Evolutionary conservation across 2,888 invertebrate genomes (phyloP).

Genomic region (Protophormia terraenovae): DNA sequence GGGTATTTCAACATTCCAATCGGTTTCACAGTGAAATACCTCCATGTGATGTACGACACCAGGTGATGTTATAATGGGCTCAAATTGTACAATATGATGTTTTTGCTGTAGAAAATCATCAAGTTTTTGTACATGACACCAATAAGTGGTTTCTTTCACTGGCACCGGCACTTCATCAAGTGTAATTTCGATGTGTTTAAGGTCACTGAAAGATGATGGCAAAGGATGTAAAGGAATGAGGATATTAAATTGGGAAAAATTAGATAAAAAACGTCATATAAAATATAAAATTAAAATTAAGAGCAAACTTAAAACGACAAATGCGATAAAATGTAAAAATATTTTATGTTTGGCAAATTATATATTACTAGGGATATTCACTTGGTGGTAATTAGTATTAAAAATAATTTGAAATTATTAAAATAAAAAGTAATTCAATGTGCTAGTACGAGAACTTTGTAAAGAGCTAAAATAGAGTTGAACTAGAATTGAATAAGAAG

Average conservation of each 20-base stretch:
- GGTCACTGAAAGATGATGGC: slow-evolving; percentile 74
- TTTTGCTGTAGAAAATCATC: slow-evolving; percentile 86
- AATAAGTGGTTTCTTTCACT: slow-evolving; percentile 95
- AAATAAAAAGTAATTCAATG: too few species aligned
- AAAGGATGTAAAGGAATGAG: not conserved
- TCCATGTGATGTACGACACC: slow-evolving; percentile 99
- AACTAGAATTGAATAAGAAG: too few species aligned
- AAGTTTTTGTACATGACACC: slow-evolving; percentile 94
- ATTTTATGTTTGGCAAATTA: not conserved
- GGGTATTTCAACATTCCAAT: slow-evolving; percentile 86
- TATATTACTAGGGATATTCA: not conserved
- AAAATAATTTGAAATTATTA: too few species aligned
- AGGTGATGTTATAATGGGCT: slow-evolving; percentile 92
- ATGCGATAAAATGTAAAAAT: not conserved
- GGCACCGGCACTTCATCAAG: slow-evolving; percentile 89
- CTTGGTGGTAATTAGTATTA: not conserved
- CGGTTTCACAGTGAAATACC: slow-evolving; percentile 95
- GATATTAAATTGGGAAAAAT: slow-evolving; percentile 7
- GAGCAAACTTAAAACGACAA: not conserved
- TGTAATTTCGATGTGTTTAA: slow-evolving; percentile 84
- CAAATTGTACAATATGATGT: slow-evolving; percentile 94
- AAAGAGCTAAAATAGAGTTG: too few species aligned
- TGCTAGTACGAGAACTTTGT: too few species aligned
- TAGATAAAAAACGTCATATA: not conserved
- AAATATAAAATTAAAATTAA: not conserved